Evolutionary conservation across 2,113 vertebrate genomes (phyloP), one percentile per base, ranked within the genome.

Genomic region (Stomatorhinus ivindoensis): DNA sequence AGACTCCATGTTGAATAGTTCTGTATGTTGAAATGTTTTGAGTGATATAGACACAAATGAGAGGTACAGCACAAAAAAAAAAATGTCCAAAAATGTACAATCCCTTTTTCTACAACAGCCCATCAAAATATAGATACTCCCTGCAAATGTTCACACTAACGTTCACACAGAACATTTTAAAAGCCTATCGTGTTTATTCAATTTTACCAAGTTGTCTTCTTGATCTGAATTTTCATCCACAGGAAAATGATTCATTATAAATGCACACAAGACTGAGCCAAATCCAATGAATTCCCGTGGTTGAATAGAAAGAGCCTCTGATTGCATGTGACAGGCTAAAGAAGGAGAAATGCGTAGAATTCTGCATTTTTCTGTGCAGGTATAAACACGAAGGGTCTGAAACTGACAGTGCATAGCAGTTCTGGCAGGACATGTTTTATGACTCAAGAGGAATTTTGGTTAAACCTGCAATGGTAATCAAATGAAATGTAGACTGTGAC

Each of bases 401-500:
- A 86, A 48, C n/a, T 86, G 83, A 86, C 83, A 86, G 83, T 48
- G 83, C 83, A 27, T 50, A 50, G 24, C 83, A 48, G n/a, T 15
- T 24, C n/a, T 86, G 83, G 83, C 83, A 86, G 47, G 10, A 27
- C 42, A 86, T 50, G 82, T 46, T 84, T 46, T 46, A 84, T 46
- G 82, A 84, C 44, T 44, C 19, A 86, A 47, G 83, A 42, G 13
- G 24, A 48, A 47, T 48, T 50, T 86, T 47, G 24, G 44, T 10
- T 86, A 86, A 86, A 86, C 44, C 83, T 86, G 83, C 46, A 50
- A 86, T 48, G 83, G 83, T 47, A 86, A 80, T 80, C 73, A 80
- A 86, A 86, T 84, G 4, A 24, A 84, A 44, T 84, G 39, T 47
- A 84, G 82, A 83, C 21, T 83, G 24, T 83, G 39, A 83, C 80